Evolutionary conservation across 2,113 vertebrate genomes (phyloP).

Genomic region (Microcebus lehilahytsara): DNA sequence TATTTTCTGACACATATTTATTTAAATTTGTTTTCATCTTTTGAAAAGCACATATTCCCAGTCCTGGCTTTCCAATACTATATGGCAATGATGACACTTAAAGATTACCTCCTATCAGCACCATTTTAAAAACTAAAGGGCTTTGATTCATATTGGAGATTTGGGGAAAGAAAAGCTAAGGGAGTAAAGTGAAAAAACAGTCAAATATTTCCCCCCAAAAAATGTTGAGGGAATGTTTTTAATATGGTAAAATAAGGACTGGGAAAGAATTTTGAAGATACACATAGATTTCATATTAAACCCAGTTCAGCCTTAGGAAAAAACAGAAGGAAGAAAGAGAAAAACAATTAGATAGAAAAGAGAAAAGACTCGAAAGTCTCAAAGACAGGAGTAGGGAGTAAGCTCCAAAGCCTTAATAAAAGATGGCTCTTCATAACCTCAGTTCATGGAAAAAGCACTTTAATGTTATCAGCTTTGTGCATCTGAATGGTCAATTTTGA

Average conservation of each 20-base stretch:
- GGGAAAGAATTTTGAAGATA: background rate
- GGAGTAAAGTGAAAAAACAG: background rate
- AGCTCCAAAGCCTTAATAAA: background rate
- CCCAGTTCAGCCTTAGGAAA: background rate
- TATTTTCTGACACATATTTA: background rate
- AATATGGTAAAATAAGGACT: constrained; percentile 15
- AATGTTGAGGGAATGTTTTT: background rate
- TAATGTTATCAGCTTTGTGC: background rate
- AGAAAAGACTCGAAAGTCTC: background rate
- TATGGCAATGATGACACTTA: background rate
- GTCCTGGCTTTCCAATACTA: background rate
- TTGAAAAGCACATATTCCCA: constrained; percentile 9
- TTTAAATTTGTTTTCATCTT: background rate
- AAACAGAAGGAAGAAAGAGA: background rate
- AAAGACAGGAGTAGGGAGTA: background rate
- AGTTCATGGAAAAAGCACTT: background rate
- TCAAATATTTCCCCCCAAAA: background rate
- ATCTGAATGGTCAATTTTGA: background rate
- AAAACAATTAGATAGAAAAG: background rate
- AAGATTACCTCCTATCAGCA: background rate
- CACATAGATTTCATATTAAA: background rate
- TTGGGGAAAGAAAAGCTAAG: background rate
- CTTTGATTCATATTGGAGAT: background rate
- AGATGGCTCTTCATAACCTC: background rate
- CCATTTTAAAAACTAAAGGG: background rate